Evolutionary conservation across 2,113 vertebrate genomes (phyloP), one percentile per base, ranked within the genome.

Genomic region (Ageneiosus marmoratus): DNA sequence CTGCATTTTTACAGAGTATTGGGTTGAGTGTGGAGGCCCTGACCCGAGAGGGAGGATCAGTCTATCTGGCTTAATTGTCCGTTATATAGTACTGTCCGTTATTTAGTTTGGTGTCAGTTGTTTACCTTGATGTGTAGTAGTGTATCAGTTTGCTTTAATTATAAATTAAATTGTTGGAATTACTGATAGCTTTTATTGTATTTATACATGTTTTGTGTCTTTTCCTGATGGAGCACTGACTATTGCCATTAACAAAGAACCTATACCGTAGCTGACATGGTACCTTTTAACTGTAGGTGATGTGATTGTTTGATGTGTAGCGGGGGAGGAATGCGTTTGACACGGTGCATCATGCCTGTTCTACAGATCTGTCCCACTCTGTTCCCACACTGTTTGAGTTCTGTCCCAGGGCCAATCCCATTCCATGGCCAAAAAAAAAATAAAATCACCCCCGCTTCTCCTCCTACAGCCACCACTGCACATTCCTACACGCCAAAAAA

Each of bases 401-500:
- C 62, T 84, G 82, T 88, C 74, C 4, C 76, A 27, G 18, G 63
- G 85, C 87, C 87, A 88, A 80, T 76, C 75, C 83, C 77, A 77
- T 77, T 85, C 51, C 72, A 41, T 32, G 48, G 82, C 82, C 79
- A n/a, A 46, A 84, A 83, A 34, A 22, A 18, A 29, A 81, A 29
- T 81, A 81, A 41, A 10, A 44, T 74, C 79, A 77, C 87, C 87
- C 82, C 79, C 81, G 63, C 73, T 63, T 77, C 77, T 55, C 82
- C 58, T 79, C 77, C 77, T 62, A 65, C 70, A 70, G 79, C 77
- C 48, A 69, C 67, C 27, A 18, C 77, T 44, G 81, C 79, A 77
- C 78, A 84, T 87, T 87, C 79, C 76, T 60, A 73, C 79, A 32
- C 34, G 58, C 79, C 85, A 65, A 69, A 79, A 86, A 86, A 86